These are phyloP conservation scores for Crypturellus undulatus DNA, from an alignment of 2,113 vertebrate genomes.

Conservation along the genomic window DNA sequence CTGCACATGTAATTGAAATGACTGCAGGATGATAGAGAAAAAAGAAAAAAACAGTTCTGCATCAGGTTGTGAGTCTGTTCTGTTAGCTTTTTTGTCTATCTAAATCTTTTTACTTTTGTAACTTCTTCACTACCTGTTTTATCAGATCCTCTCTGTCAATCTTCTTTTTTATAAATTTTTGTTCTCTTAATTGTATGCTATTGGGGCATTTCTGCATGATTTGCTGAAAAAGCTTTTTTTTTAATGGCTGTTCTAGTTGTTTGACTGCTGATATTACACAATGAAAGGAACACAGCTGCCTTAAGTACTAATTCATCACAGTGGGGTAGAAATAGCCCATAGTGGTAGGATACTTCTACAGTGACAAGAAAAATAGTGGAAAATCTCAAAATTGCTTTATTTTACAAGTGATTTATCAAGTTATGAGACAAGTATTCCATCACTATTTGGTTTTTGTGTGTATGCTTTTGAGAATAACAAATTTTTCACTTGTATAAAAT, in stretches of 20 bases:
- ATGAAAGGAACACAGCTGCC: neutral
- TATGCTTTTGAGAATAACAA: neutral
- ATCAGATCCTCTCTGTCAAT: neutral
- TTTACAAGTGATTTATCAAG: neutral
- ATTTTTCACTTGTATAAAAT: neutral
- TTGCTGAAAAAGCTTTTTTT: neutral
- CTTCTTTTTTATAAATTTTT: neutral
- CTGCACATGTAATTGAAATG: neutral
- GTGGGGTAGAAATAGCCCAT: neutral
- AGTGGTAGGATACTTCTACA: neutral
- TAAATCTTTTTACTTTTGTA: neutral
- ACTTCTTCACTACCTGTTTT: neutral
- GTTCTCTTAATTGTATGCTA: neutral
- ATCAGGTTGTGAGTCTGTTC: neutral
- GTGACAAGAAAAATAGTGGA: neutral
- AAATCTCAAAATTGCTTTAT: neutral
- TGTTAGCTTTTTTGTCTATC: neutral
- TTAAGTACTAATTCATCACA: neutral
- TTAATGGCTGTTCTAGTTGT: neutral
- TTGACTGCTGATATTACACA: neutral
- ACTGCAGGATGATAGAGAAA: neutral
- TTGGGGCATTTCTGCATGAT: neutral
- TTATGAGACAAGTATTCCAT: neutral
- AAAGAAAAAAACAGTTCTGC: neutral
- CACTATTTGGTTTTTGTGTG: neutral